Base-by-base conservation (phyloP, 2,888 invertebrate genomes). In the Isotomurus palustris region DNA sequence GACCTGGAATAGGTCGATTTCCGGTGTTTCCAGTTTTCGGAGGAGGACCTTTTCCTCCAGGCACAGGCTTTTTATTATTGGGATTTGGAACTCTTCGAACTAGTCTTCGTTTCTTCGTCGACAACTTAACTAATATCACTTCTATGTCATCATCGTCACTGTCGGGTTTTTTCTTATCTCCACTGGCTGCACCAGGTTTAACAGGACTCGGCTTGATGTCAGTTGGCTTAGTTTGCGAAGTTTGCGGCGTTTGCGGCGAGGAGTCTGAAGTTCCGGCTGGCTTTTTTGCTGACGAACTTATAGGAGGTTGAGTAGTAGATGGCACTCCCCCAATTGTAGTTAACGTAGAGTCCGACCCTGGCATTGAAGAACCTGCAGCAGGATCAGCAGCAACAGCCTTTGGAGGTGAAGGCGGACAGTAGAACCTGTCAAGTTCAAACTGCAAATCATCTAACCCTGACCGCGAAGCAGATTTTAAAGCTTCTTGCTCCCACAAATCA, bases 361-460 rank as follows among this genome's bases (percentile, higher is more conserved):
- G 19, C 6, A 19, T 24, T 2, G 50, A 21, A 2, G n/a, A 14
- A 25, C 25, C 17, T 50, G 36, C 4, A 25, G 24, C 22, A 8
- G 22, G 24, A 22, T 19, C 43, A 22, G 22, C 21, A 22, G 21
- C 22, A 38, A 17, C 38, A 5, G 38, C 14, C 25, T 43, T 27
- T 8, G 22, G 22, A 17, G 49, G 49, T 12, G 49, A 49, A 19
- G 50, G 25, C 2, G 50, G 50, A 24, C 38, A 22, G 22, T 50
- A 50, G 25, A 50, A 50, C 12, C 40, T 32, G 10, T n/a, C 14
- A 14, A 50, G 36, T 25, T 50, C 50, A 4, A 27, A 12, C 17
- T 50, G 38, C 14, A 50, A 38, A 47, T 47, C 29, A 24, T 50
- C 50, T 50, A 22, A 38, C 12, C 25, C 38, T 17, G 47, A n/a